phyloP scores from a whole-genome alignment of 2,797 vertebrate genomes.

The Sylvilagus floridanus region DNA sequence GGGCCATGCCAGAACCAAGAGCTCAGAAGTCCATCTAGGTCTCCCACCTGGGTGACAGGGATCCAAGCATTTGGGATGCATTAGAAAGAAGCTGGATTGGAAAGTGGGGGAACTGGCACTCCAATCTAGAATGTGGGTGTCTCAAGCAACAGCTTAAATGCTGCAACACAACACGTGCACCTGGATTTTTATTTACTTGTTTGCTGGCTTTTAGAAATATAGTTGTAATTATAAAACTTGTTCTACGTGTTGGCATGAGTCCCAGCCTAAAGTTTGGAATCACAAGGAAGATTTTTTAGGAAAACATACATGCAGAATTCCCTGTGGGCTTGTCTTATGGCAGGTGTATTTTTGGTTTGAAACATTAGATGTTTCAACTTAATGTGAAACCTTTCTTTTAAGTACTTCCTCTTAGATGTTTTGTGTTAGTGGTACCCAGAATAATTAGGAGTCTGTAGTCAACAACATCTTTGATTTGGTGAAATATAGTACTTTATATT shows the following conservation, averaged over 20 bases:
- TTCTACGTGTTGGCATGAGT: background rate
- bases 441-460: constrained; percentile 9
- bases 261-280: background rate
- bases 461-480: background rate
- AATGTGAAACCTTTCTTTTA: background rate
- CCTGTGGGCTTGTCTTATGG: background rate
- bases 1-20: no score
- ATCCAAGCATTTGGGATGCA: no score
- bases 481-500: constrained; percentile 24
- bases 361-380: background rate
- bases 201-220: background rate
- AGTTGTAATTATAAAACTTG: background rate
- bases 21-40: no score
- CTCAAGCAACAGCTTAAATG: no score
- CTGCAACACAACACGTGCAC: no score
- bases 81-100: no score
- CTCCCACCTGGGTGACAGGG: no score
- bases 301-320: background rate
- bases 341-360: background rate
- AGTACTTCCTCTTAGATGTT: background rate
- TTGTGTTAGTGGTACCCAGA: background rate
- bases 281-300: background rate
- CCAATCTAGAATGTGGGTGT: no score
- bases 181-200: no score
- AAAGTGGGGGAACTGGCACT: no score